Conservation (phyloP, 2,113 vertebrate genomes). For the Bambusicola thoracicus region DNA sequence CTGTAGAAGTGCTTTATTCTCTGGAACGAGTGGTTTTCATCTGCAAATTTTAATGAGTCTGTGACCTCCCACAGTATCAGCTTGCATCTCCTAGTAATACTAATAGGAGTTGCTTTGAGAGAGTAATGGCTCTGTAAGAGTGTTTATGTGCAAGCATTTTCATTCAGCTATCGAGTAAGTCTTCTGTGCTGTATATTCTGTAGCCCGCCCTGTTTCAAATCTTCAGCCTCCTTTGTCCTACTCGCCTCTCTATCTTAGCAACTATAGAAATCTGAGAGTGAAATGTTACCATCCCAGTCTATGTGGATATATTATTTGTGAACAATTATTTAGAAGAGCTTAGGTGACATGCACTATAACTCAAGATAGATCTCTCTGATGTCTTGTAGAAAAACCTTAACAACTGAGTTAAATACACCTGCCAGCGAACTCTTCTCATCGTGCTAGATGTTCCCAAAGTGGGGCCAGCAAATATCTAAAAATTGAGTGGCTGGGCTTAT, state of each 20-base stretch:
- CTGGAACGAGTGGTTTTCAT: neutral
- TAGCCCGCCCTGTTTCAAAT: neutral
- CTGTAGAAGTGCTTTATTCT: neutral
- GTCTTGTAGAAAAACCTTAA: neutral
- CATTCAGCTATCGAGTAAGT: neutral
- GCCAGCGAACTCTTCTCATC: neutral
- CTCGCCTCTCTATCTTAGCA: neutral
- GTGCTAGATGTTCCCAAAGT: neutral
- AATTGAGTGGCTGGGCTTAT: neutral
- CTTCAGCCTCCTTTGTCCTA: neutral
- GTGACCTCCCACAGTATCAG: neutral
- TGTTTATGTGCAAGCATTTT: neutral
- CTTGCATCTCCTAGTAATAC: neutral
- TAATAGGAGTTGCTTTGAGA: neutral
- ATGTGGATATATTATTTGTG: neutral
- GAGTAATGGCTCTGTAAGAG: neutral
- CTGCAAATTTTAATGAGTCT: neutral
- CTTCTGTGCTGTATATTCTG: neutral
- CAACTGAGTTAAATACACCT: neutral
- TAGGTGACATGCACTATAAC: neutral
- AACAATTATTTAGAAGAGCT: neutral
- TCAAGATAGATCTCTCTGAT: neutral
- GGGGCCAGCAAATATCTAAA: neutral
- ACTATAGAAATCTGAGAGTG: neutral
- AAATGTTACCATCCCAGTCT: neutral